phyloP scores from a whole-genome alignment of 2,888 invertebrate genomes.

The Drosophila multiciliata region DNA sequence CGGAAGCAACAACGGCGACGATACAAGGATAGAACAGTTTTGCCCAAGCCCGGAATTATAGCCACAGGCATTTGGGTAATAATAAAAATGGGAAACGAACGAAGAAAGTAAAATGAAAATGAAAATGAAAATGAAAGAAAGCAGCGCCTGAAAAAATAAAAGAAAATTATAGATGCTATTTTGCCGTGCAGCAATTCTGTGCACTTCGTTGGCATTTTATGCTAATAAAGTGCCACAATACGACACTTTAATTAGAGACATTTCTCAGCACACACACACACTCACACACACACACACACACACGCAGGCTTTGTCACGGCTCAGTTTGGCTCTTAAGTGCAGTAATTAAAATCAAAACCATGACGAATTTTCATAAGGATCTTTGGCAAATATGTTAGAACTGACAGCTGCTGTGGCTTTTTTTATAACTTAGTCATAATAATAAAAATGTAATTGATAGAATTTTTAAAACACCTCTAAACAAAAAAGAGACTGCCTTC shows the following conservation, averaged over 20 bases:
- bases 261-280: slow-evolving; percentile 13
- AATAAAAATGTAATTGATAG: slow-evolving; percentile 77
- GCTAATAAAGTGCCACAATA: slow-evolving; percentile 68
- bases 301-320: background rate
- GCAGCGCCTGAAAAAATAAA: slow-evolving; percentile 16
- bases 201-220: slow-evolving; percentile 53
- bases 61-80: slow-evolving; percentile 68
- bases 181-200: slow-evolving; percentile 6
- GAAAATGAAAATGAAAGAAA: slow-evolving; percentile 39
- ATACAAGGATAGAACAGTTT: slow-evolving; percentile 64
- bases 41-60: slow-evolving; percentile 67
- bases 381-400: slow-evolving; percentile 32
- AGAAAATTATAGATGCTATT: slow-evolving; percentile 29
- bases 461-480: slow-evolving; percentile 71
- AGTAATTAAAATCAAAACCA: slow-evolving; percentile 65
- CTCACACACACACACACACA: background rate
- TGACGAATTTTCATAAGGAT: slow-evolving; percentile 37
- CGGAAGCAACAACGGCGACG: slow-evolving; percentile 30
- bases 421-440: slow-evolving; percentile 60
- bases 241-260: slow-evolving; percentile 69
- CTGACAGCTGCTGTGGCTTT: slow-evolving; percentile 27
- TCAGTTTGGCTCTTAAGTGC: slow-evolving; percentile 45
- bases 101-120: slow-evolving; percentile 45
- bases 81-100: slow-evolving; percentile 54
- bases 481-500: slow-evolving; percentile 35